A percentile compares a stretch with the other conserved stretches of the same genome.
Evolutionary conservation across 2,113 vertebrate species (phyloP).

Genomic region (Corapipo altera): DNA sequence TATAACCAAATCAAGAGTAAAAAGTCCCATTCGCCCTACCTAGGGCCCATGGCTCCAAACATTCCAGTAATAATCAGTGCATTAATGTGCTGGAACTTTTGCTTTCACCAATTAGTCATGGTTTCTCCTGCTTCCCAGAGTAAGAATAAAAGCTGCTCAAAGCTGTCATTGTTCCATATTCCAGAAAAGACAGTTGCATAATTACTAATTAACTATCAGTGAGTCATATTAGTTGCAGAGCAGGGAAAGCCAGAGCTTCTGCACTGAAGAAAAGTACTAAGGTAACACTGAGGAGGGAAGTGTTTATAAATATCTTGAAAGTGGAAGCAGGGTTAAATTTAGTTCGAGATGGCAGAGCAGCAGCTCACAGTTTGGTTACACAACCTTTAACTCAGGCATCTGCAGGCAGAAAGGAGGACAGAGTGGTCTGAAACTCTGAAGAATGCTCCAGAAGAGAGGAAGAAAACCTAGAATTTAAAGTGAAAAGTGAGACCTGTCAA

Average conservation of each 20-base stretch:
- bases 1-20: neutral
- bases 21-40: neutral
- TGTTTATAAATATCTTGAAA: conserved; percentile 15
- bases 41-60: neutral
- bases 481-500: neutral
- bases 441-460: neutral
- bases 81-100: neutral
- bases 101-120: neutral
- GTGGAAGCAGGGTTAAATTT: conserved; percentile 11
- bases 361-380: neutral
- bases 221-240: neutral
- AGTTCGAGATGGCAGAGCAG: neutral
- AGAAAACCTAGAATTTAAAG: neutral
- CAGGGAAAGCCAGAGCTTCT: neutral
- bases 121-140: neutral
- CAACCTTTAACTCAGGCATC: neutral
- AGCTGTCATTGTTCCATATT: neutral
- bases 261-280: neutral
- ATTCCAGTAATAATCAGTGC: neutral
- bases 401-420: neutral
- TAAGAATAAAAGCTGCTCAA: conserved; percentile 7
- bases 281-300: neutral
- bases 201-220: neutral
- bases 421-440: neutral
- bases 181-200: neutral